Conservation (phyloP, 2,888 invertebrate genomes). For the Microplitis deprimator region DNA sequence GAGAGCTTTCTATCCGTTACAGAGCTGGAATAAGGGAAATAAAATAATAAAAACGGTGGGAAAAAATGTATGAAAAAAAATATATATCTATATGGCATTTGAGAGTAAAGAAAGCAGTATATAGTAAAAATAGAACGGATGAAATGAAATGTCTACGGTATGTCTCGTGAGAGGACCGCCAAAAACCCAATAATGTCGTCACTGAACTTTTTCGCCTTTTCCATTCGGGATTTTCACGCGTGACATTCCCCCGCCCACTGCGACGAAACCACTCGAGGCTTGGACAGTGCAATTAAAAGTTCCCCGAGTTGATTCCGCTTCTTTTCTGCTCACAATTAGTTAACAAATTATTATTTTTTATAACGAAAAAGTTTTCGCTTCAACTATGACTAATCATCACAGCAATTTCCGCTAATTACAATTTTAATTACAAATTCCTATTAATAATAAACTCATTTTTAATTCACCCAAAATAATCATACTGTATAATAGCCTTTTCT, state of each 20-base stretch:
- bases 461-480: too few relatives aligned
- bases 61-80: background rate
- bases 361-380: background rate
- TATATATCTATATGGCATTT: background rate
- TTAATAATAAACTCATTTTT: too few relatives aligned
- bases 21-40: background rate
- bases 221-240: slow-evolving; percentile 17
- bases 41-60: background rate
- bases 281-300: slow-evolving; percentile 42
- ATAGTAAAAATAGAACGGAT: slow-evolving; percentile 22
- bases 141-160: slow-evolving; percentile 33
- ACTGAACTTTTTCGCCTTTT: slow-evolving; percentile 30
- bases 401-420: too few relatives aligned
- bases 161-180: slow-evolving; percentile 26
- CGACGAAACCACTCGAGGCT: slow-evolving; percentile 7
- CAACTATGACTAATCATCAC: too few relatives aligned
- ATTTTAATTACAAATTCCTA: too few relatives aligned
- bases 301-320: slow-evolving; percentile 30
- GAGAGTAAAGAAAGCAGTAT: slow-evolving; percentile 1
- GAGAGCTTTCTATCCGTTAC: background rate
- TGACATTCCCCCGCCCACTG: slow-evolving; percentile 12
- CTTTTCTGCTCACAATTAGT: slow-evolving; percentile 27
- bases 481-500: too few relatives aligned
- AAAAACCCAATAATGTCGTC: slow-evolving; percentile 29
- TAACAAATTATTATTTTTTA: slow-evolving; percentile 1